A percentile compares a stretch with the other conserved stretches of the same genome.
phyloP scores from a whole-genome alignment of 2,888 invertebrate species.

The Neelides folsomi region DNA sequence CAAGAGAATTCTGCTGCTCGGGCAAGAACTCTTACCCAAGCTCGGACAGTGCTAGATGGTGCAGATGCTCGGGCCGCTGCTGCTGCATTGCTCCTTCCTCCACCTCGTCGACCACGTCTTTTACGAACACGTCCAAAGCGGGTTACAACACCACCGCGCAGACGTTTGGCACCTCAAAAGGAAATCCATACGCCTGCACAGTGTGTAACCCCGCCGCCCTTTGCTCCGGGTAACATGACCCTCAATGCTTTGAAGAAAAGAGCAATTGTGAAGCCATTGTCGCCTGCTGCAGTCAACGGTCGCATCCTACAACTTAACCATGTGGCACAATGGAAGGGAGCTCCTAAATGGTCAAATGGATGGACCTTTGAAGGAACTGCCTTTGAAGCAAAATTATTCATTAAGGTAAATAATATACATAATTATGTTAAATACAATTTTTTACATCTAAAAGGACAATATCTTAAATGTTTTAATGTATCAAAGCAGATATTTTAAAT shows the following conservation, averaged over 20 bases:
- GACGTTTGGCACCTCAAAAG: no score
- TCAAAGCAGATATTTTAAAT: no score
- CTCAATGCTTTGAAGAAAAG: constrained; percentile 29
- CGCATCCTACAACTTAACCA: constrained; percentile 18
- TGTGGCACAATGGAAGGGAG: constrained; percentile 10
- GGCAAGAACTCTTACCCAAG: constrained; percentile 14
- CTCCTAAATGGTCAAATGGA: constrained; percentile 72
- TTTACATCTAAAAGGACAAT: no score
- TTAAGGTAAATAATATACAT: constrained; percentile 51
- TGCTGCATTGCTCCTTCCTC: constrained; percentile 26
- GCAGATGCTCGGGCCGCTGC: constrained; percentile 30
- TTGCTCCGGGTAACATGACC: constrained; percentile 16
- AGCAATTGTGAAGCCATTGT: constrained; percentile 29
- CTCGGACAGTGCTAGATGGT: constrained; percentile 24
- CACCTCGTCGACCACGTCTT: constrained; percentile 1
- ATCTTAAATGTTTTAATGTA: no score
- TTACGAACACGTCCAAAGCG: no score
- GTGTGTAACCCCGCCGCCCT: not conserved
- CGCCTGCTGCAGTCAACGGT: constrained; percentile 27
- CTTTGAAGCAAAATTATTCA: constrained; percentile 67
- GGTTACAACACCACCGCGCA: no score
- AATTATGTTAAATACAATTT: no score
- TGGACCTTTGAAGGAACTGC: constrained; percentile 83
- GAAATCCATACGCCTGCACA: not conserved
- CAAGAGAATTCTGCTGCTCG: constrained; percentile 14